phyloP scores from a whole-genome alignment of 2,888 invertebrate genomes.

The Apotomis turbidana region DNA sequence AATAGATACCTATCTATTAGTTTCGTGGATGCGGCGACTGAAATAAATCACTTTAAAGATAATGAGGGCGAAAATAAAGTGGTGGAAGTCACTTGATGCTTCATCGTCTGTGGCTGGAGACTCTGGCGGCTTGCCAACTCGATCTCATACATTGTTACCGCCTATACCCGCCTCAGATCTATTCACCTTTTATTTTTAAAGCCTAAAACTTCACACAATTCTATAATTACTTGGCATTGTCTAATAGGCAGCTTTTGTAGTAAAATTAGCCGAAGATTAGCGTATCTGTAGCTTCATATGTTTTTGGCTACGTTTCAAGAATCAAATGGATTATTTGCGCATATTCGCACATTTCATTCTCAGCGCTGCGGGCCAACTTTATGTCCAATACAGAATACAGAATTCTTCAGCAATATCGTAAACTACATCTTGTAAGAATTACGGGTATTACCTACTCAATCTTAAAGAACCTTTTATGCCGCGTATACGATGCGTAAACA shows the following conservation, averaged over 20 bases:
- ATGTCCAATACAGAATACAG: slow-evolving; percentile 16
- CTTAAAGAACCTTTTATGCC: slow-evolving; percentile 52
- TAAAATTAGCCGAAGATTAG: slow-evolving; percentile 60
- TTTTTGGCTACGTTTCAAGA: slow-evolving; percentile 70
- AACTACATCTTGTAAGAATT: slow-evolving; percentile 46
- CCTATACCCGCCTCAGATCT: slow-evolving; percentile 58
- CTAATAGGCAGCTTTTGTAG: slow-evolving; percentile 49
- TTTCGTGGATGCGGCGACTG: slow-evolving; percentile 57
- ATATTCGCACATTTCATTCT: slow-evolving; percentile 49
- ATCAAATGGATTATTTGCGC: slow-evolving; percentile 67
- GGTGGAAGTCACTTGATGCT: slow-evolving; percentile 74
- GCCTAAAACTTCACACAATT: slow-evolving; percentile 53
- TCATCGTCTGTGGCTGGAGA: slow-evolving; percentile 69
- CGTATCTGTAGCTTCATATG: slow-evolving; percentile 55
- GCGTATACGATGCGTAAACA: slow-evolving; percentile 56
- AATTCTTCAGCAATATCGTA: slow-evolving; percentile 15
- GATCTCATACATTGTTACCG: slow-evolving; percentile 64
- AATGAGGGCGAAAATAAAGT: slow-evolving; percentile 82
- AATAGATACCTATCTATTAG: slow-evolving; percentile 51
- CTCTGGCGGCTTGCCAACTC: slow-evolving; percentile 72
- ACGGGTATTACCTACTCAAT: slow-evolving; percentile 47
- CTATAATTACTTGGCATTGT: slow-evolving; percentile 48
- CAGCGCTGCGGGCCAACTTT: slow-evolving; percentile 17
- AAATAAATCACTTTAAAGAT: slow-evolving; percentile 81
- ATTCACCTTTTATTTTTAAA: slow-evolving; percentile 51